Evolutionary conservation across 2,113 vertebrate species (phyloP).

Genomic region (Chaenogobius annularis): DNA sequence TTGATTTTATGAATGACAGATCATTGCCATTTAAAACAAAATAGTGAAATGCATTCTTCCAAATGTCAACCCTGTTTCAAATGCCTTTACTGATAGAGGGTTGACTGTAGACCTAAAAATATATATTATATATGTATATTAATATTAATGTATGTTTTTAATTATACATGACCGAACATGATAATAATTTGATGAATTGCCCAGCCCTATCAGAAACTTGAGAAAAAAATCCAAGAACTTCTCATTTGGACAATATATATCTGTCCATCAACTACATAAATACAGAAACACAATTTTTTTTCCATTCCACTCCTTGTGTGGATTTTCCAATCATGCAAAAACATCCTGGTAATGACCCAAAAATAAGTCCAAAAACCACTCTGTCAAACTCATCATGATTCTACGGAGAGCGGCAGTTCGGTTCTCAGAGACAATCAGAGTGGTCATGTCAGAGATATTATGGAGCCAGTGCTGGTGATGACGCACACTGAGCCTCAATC

Average conservation of each 20-base stretch:
- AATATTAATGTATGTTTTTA: no score
- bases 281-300: not conserved
- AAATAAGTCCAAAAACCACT: not conserved
- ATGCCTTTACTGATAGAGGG: no score
- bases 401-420: conserved; percentile 3
- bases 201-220: no score
- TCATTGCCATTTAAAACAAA: no score
- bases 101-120: no score
- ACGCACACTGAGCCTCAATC: conserved; percentile 60
- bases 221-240: no score
- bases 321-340: not conserved
- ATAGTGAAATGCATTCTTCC: no score
- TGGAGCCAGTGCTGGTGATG: conserved; percentile 36
- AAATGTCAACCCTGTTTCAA: no score
- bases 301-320: not conserved
- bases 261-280: not conserved
- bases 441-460: conserved; percentile 30
- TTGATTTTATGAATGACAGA: no score
- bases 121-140: no score
- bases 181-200: no score
- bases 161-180: no score
- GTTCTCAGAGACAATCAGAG: conserved; percentile 21
- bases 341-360: not conserved
- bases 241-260: not conserved
- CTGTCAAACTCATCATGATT: not conserved